phyloP scores from a whole-genome alignment of 2,797 vertebrate genomes.

The Eremophila alpestris region DNA sequence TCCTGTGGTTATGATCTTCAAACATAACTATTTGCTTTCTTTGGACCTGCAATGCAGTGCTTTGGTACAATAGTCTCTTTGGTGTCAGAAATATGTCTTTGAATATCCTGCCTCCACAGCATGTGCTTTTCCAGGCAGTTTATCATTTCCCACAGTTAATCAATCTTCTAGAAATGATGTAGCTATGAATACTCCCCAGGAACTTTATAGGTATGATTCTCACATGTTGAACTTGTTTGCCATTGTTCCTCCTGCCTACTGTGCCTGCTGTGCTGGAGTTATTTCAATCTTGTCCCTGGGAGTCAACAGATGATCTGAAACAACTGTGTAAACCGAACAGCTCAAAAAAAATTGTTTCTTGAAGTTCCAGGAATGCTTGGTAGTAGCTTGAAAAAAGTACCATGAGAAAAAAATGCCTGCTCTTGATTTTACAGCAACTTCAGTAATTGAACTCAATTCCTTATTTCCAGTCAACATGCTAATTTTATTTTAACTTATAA shows the following conservation, averaged over 20 bases:
- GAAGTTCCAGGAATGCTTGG: neutral
- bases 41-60: neutral
- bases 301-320: neutral
- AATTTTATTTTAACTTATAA: neutral
- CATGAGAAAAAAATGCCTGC: neutral
- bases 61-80: neutral
- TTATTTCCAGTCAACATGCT: neutral
- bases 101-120: neutral
- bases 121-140: neutral
- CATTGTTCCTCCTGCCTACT: neutral
- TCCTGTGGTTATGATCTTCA: neutral
- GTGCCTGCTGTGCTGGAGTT: neutral
- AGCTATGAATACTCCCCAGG: neutral
- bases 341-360: neutral
- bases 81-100: neutral
- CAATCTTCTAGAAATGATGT: neutral
- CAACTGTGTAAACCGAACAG: neutral
- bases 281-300: neutral
- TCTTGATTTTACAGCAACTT: neutral
- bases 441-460: neutral
- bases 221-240: constrained; percentile 12
- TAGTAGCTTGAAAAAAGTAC: neutral
- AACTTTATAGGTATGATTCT: neutral
- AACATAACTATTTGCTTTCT: neutral
- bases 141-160: constrained; percentile 28